These are phyloP conservation scores for Sinella curviseta DNA, from an alignment of 1,140 invertebrate species.

Conservation along the genomic window DNA sequence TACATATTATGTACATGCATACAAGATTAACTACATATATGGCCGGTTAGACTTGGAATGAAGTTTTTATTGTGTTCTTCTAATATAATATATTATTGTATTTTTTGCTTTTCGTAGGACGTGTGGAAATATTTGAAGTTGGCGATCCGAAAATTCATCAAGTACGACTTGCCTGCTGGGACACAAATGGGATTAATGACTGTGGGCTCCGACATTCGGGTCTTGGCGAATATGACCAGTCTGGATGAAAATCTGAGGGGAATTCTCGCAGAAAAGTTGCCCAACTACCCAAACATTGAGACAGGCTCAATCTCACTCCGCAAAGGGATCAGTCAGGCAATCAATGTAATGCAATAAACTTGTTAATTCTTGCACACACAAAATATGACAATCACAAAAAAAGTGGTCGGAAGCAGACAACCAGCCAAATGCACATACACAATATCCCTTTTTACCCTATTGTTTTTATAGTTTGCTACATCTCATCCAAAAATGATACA, in stretches of 20 bases:
- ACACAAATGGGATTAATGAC: constrained; percentile 49
- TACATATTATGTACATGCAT: too few relatives aligned
- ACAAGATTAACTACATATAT: too few relatives aligned
- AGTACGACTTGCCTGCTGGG: constrained; percentile 46
- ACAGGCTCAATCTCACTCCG: constrained; percentile 42
- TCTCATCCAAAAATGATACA: too few relatives aligned
- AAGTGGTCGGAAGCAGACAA: too few relatives aligned
- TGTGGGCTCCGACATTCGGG: constrained; percentile 45
- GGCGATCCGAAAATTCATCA: constrained; percentile 48
- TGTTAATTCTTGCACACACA: constrained; percentile 27
- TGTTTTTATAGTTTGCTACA: too few relatives aligned
- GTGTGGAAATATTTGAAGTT: constrained; percentile 42
- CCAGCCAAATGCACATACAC: too few relatives aligned
- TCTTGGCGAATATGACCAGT: constrained; percentile 45
- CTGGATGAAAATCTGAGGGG: constrained; percentile 40
- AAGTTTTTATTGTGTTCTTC: too few relatives aligned
- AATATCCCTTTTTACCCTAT: too few relatives aligned
- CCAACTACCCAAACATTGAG: constrained; percentile 46
- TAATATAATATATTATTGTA: too few relatives aligned
- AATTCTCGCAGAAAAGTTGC: constrained; percentile 47
- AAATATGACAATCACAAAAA: too few relatives aligned
- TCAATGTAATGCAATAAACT: constrained; percentile 48
- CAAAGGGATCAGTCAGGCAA: constrained; percentile 48
- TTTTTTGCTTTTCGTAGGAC: constrained; percentile 22
- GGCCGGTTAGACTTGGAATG: too few relatives aligned